phyloP scores from a whole-genome alignment of 2,113 vertebrate species.

The Cyanoderma ruficeps region DNA sequence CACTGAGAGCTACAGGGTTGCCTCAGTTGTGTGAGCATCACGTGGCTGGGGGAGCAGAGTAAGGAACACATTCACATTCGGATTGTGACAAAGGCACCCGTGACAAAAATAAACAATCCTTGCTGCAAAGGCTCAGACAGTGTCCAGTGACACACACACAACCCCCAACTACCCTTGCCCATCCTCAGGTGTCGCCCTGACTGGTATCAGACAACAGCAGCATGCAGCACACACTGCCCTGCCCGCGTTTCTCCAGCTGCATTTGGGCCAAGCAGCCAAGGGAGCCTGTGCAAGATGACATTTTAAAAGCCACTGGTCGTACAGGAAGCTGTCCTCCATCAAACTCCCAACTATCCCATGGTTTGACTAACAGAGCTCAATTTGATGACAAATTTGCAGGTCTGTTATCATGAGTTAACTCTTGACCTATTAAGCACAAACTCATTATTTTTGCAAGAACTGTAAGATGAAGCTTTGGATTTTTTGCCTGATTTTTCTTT shows the following conservation, averaged over 20 bases:
- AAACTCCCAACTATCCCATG: accelerated
- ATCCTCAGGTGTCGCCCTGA: too few species aligned
- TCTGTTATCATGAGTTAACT: neutral
- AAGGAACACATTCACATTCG: neutral
- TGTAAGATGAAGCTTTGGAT: neutral
- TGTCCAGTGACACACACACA: neutral
- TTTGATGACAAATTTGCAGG: neutral
- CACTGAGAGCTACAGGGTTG: neutral
- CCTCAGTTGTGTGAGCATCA: accelerated
- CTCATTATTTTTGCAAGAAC: neutral
- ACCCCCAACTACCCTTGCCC: neutral
- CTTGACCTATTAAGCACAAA: neutral
- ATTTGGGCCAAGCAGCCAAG: neutral
- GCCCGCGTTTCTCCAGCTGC: neutral
- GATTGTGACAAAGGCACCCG: neutral
- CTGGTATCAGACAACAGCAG: accelerated
- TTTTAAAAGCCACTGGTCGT: neutral
- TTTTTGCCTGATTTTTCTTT: neutral
- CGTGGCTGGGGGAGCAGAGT: accelerated
- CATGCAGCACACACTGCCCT: neutral
- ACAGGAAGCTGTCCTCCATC: neutral
- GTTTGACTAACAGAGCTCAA: neutral
- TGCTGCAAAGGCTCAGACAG: neutral
- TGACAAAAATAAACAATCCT: neutral
- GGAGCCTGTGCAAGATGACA: neutral